phyloP scores from a whole-genome alignment of 2,888 invertebrate species.

The Papilio elwesi region DNA sequence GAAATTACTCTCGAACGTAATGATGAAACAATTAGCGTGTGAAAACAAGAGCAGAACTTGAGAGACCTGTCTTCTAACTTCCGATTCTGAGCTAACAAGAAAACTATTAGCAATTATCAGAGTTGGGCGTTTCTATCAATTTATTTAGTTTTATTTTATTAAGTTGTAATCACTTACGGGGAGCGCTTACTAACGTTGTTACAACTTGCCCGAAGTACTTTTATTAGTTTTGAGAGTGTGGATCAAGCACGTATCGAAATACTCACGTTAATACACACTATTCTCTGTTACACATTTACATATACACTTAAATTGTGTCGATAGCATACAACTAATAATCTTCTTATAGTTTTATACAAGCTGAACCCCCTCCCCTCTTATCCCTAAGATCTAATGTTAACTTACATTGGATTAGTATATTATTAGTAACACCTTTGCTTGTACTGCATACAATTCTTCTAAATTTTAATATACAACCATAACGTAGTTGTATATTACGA shows the following conservation, averaged over 20 bases:
- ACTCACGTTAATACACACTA: not conserved
- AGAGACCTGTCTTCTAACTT: slow-evolving; percentile 48
- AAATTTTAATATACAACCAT: no score
- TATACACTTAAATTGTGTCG: not conserved
- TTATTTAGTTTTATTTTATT: no score
- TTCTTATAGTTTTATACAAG: no score
- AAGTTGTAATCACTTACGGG: slow-evolving; percentile 64
- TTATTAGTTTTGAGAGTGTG: slow-evolving; percentile 7
- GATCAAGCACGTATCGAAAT: slow-evolving; percentile 15
- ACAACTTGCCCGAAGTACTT: slow-evolving; percentile 17
- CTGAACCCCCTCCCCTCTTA: no score
- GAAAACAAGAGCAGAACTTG: slow-evolving; percentile 45
- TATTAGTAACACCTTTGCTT: no score
- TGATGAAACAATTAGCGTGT: slow-evolving; percentile 40
- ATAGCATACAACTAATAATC: not conserved
- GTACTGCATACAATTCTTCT: no score
- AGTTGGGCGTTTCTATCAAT: slow-evolving; percentile 76
- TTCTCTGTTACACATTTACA: not conserved
- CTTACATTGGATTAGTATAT: no score
- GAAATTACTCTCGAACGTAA: slow-evolving; percentile 6
- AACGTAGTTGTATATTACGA: no score
- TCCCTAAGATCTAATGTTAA: no score
- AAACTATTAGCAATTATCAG: slow-evolving; percentile 81
- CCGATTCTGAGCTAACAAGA: slow-evolving; percentile 64
- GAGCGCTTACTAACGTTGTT: slow-evolving; percentile 57